A percentile compares a stretch with the other conserved stretches of the same genome.
Evolutionary conservation across 2,888 invertebrate species (phyloP).

Genomic region (Hymenopus coronatus): DNA sequence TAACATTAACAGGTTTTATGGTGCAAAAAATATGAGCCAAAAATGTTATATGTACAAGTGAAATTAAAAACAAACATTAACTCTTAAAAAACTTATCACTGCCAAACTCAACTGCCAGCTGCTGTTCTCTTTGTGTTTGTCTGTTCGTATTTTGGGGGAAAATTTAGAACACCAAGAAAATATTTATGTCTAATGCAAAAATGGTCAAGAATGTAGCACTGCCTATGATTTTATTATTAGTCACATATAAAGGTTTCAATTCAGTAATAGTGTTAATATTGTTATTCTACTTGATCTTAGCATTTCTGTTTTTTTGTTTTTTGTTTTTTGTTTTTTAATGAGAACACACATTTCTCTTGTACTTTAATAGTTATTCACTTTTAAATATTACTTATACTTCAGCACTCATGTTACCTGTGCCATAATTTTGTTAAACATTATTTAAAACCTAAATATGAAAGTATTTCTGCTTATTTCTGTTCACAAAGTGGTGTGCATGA

Average conservation of each 20-base stretch:
- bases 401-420: neutral
- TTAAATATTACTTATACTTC: neutral
- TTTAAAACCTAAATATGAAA: neutral
- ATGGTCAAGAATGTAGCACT: neutral
- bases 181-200: neutral
- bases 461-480: neutral
- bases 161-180: neutral
- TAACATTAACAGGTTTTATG: neutral
- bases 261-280: neutral
- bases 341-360: neutral
- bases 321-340: neutral
- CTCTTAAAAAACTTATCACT: conserved; percentile 6
- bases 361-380: neutral
- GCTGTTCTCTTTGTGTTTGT: conserved; percentile 5
- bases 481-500: neutral
- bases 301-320: no score
- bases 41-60: neutral
- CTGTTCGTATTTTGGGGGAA: neutral
- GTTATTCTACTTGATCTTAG: neutral
- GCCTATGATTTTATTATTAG: neutral
- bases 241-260: neutral
- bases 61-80: neutral
- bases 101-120: conserved; percentile 10
- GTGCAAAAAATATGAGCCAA: neutral
- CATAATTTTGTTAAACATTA: neutral